Conservation (phyloP, 2,113 vertebrate species). For the Etheostoma spectabile region DNA sequence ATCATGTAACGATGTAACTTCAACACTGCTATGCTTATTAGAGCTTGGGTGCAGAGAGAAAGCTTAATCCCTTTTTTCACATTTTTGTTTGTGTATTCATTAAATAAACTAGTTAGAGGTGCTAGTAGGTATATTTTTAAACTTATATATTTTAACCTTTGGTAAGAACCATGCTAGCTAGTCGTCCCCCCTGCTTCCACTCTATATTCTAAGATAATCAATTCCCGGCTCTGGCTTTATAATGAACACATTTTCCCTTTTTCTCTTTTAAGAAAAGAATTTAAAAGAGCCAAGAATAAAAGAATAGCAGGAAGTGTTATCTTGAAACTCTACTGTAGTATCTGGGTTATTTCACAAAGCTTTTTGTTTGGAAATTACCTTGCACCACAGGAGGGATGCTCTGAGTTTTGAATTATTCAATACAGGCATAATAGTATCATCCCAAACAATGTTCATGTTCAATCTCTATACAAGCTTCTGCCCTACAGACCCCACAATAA, state of each 20-base stretch:
- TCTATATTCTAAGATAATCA: neutral
- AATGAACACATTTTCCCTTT: neutral
- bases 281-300: neutral
- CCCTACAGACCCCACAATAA: conserved; percentile 1
- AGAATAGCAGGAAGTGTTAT: neutral
- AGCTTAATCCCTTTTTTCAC: neutral
- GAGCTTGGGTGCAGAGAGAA: neutral
- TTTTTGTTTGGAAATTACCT: neutral
- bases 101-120: neutral
- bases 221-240: neutral
- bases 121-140: neutral
- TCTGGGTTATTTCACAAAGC: neutral
- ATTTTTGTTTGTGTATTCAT: neutral
- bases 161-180: neutral
- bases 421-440: neutral
- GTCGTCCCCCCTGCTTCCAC: neutral
- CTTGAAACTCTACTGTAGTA: neutral
- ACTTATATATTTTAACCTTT: no score
- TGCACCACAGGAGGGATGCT: neutral
- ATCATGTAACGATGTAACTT: no score
- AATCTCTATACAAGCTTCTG: neutral
- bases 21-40: no score
- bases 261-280: neutral
- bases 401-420: neutral
- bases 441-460: conserved; percentile 9